Evolutionary conservation across 2,797 vertebrate species (phyloP), one percentile per base, ranked within the genome.

Genomic region (Arnoldichthys spilopterus): DNA sequence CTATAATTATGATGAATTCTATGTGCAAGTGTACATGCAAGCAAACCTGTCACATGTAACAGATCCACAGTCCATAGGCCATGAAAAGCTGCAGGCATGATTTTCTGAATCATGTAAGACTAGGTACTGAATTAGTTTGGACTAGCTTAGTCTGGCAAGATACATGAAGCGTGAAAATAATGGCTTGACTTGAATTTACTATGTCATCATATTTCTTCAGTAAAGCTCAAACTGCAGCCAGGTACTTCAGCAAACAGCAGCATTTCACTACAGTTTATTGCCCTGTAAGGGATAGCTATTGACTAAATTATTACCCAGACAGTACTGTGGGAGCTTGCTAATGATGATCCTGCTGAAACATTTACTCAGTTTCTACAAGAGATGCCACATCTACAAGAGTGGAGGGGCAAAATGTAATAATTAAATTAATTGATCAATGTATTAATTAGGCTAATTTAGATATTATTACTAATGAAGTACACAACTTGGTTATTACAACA

Each of bases 281-380:
- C 24, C 63, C 34, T 24, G n/a, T 18, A 47, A 68, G 15, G 8
- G 22, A 68, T 49, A 26, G 24, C 15, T 68, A 9, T 49, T 68
- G 34, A 28, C 26, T 8, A 2, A n/a, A 28, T 2, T 30, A 6
- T 1, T 15, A 49, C 43, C 11, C 32, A 69, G 51, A 51, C 24
- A 49, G 24, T 68, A 28, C 22, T 37, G 43, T 15, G 8, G 28
- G 13, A 51, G 4, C 26, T 32, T 32, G 45, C 9, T 18, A 28
- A 47, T 47, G 15, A 13, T 68, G 47, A 28, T 16, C 43, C n/a
- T 43, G 37, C 12, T 24, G 4, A 40, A 68, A 28, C 30, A 26
- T 20, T 68, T 47, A 47, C 64, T 47, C 64, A 68, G 61, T 47
- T 26, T 64, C n/a, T 66, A 12, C 64, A 47, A 43, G 24, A 37